Conservation (phyloP, 2,113 vertebrate genomes). For the human region GRCh38 chr16:28082501-28083000, state of each 20-base stretch:
- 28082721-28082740: fast-evolving
- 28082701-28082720: fast-evolving
- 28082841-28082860: fast-evolving
- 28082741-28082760: neutral
- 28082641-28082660: neutral
- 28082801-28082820: fast-evolving
- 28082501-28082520: too few relatives aligned
- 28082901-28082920: too few relatives aligned
- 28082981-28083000: neutral
- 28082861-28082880: neutral
- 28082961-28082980: neutral
- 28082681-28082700: neutral
- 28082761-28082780: neutral
- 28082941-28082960: neutral
- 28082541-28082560: too few relatives aligned
- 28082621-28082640: too few relatives aligned
- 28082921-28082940: neutral
- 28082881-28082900: neutral
- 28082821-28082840: neutral
- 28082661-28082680: neutral
- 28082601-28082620: too few relatives aligned
- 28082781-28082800: neutral
- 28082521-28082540: too few relatives aligned
- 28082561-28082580: too few relatives aligned
- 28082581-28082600: too few relatives aligned